phyloP scores from a whole-genome alignment of 2,797 vertebrate species.

The Megaceryle alcyon region DNA sequence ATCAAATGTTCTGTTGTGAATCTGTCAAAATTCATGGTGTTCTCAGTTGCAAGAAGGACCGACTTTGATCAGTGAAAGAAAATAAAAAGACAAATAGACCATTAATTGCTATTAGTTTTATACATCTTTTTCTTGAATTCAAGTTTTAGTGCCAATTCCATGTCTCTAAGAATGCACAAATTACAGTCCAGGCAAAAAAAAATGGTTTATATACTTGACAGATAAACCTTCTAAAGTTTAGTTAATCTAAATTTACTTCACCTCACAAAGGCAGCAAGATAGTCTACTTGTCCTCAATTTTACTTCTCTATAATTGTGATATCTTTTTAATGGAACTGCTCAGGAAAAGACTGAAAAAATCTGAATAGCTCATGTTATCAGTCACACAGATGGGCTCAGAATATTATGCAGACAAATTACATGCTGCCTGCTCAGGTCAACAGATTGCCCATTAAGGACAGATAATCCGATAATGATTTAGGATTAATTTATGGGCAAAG shows the following conservation, averaged over 20 bases:
- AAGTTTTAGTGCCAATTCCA: background rate
- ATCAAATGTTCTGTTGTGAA: background rate
- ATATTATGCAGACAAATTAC: slow-evolving; percentile 13
- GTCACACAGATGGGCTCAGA: slow-evolving; percentile 29
- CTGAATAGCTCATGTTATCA: background rate
- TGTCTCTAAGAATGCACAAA: background rate
- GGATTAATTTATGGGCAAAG: slow-evolving; percentile 7
- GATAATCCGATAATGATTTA: slow-evolving; percentile 51
- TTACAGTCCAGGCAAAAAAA: background rate
- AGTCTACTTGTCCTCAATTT: background rate
- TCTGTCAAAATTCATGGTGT: background rate
- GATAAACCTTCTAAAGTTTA: background rate
- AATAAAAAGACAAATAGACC: background rate
- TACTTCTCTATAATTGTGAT: background rate
- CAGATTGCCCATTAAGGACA: slow-evolving; percentile 58
- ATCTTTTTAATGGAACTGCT: background rate
- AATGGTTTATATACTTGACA: background rate
- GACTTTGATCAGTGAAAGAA: background rate
- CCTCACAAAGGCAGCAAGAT: background rate
- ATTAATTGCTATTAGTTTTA: background rate
- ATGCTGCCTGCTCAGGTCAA: background rate
- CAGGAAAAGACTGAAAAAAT: background rate
- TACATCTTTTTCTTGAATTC: background rate
- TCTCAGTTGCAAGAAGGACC: background rate
- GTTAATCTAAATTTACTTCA: background rate